Conservation (phyloP, 2,888 invertebrate species). For the Baronia brevicornis region DNA sequence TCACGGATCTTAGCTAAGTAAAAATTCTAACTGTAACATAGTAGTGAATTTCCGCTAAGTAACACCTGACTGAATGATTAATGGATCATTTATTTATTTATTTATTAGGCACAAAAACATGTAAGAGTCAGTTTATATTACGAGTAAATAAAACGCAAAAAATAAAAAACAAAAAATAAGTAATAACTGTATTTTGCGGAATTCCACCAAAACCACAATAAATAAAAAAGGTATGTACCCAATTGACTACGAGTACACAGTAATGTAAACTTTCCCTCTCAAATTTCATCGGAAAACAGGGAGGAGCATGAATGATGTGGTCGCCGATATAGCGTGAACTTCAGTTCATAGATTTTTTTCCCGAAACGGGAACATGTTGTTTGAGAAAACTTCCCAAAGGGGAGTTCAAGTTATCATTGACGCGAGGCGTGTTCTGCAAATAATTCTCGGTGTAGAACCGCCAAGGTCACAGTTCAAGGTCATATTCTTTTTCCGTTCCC, state of each 20-base stretch:
- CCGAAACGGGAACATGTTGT: conserved; percentile 9
- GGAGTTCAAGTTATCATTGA: conserved; percentile 15
- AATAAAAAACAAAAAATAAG: no score
- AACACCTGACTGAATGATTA: no score
- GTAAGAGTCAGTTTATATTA: no score
- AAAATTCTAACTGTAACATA: no score
- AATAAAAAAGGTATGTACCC: no score
- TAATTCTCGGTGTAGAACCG: conserved; percentile 14
- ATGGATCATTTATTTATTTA: no score
- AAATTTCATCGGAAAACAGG: conserved; percentile 1
- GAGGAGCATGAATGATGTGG: not conserved
- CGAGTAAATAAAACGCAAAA: no score
- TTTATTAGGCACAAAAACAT: no score
- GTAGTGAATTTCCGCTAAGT: no score
- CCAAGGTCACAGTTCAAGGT: conserved; percentile 27
- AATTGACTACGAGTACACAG: not conserved
- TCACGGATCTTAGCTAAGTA: no score
- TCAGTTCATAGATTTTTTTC: conserved; percentile 7
- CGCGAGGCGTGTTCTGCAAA: conserved; percentile 11
- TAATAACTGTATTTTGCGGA: not conserved
- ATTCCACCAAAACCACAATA: no score
- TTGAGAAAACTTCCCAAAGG: conserved; percentile 11
- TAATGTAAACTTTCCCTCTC: conserved; percentile 4
- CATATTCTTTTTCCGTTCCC: conserved; percentile 20
- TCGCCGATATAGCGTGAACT: conserved; percentile 7